Conservation (phyloP, 2,797 vertebrate genomes). For the Esox masquinongy region DNA sequence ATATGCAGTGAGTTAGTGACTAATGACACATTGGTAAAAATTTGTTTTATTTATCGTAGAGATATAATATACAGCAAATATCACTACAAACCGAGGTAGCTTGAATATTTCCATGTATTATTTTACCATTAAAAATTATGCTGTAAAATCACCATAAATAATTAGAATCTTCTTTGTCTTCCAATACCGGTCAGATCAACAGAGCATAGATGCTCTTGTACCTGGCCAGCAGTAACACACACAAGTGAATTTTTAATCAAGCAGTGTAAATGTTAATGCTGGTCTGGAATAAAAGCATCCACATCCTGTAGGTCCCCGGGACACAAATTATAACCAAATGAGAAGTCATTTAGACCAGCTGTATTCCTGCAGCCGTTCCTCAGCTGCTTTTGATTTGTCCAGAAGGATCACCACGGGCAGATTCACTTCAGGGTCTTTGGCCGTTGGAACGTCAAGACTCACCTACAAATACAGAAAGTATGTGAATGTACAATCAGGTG, state of each 20-base stretch:
- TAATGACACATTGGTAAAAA: not conserved
- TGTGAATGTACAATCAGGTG: not conserved
- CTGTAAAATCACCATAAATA: not conserved
- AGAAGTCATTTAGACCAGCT: conserved; percentile 46
- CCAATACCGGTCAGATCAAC: not conserved
- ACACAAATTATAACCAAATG: not conserved
- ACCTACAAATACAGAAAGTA: conserved; percentile 54
- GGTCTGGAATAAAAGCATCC: not conserved
- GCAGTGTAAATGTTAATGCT: not conserved
- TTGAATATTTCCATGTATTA: not conserved
- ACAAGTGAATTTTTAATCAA: not conserved
- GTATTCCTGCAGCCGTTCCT: conserved; percentile 54
- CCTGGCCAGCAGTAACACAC: not conserved
- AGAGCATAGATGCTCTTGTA: not conserved
- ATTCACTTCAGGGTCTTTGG: conserved; percentile 62
- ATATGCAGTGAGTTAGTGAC: not conserved
- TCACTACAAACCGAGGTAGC: not conserved
- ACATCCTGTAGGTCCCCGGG: not conserved
- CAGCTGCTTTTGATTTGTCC: conserved; percentile 46
- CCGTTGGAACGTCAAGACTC: conserved; percentile 57
- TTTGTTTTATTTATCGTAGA: not conserved
- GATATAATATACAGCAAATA: not conserved
- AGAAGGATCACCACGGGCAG: conserved; percentile 71
- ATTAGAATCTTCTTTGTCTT: not conserved
- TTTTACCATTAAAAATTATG: not conserved